These are phyloP conservation scores for Prunella strophiata DNA, from an alignment of 2,797 vertebrate species.

Conservation along the genomic window DNA sequence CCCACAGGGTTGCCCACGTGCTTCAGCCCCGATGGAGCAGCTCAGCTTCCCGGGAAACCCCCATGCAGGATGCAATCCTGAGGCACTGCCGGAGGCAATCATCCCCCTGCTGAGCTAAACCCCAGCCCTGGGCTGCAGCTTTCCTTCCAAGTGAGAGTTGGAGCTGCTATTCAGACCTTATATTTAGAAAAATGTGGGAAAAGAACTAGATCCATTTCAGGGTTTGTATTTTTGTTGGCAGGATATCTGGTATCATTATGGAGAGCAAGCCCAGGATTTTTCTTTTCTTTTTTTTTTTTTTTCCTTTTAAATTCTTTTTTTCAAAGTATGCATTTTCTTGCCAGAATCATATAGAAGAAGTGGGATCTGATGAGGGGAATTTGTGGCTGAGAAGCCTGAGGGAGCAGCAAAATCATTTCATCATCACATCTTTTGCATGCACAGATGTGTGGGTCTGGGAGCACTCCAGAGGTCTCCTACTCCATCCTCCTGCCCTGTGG, in stretches of 20 bases:
- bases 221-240: slow-evolving; percentile 69
- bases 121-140: not conserved
- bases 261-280: slow-evolving; percentile 48
- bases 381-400: slow-evolving; percentile 66
- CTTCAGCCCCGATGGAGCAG: not conserved
- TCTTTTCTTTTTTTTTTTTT: not conserved
- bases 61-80: not conserved
- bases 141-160: slow-evolving; percentile 11
- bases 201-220: slow-evolving; percentile 66
- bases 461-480: not conserved
- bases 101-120: slow-evolving; percentile 14
- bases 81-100: not conserved
- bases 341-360: slow-evolving; percentile 51
- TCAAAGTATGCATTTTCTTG: slow-evolving; percentile 41
- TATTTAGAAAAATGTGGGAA: slow-evolving; percentile 74
- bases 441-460: slow-evolving; percentile 27
- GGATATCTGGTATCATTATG: slow-evolving; percentile 52
- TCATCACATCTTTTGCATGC: slow-evolving; percentile 50
- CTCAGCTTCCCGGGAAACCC: not conserved
- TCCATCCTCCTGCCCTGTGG: not conserved
- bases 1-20: not conserved
- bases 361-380: slow-evolving; percentile 43
- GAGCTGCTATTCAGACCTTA: slow-evolving; percentile 56
- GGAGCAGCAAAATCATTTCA: slow-evolving; percentile 67
- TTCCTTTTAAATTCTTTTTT: not conserved